phyloP scores from a whole-genome alignment of 1,140 invertebrate genomes.

The Scaptodrosophila lebanonensis region DNA sequence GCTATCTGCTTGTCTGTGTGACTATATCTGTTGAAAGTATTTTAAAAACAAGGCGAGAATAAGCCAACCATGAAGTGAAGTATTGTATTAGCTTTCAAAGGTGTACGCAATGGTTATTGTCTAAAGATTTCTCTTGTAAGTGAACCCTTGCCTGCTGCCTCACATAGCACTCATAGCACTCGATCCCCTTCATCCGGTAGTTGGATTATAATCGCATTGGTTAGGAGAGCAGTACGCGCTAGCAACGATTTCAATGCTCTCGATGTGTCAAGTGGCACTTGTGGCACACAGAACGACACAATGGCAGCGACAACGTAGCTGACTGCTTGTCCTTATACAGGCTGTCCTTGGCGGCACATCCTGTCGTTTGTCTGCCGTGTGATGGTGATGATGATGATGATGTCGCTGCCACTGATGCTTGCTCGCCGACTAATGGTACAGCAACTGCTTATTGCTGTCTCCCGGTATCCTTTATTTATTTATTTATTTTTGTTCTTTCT shows the following conservation, averaged over 20 bases:
- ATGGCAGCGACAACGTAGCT: slow-evolving; percentile 11
- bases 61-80: too few relatives aligned
- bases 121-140: too few relatives aligned
- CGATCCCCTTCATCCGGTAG: neutral
- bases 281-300: slow-evolving; percentile 10
- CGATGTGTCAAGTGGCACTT: slow-evolving; percentile 36
- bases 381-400: too few relatives aligned
- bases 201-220: too few relatives aligned
- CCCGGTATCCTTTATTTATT: slow-evolving; percentile 60
- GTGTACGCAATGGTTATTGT: too few relatives aligned
- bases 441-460: slow-evolving; percentile 10
- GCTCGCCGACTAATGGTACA: too few relatives aligned
- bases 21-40: too few relatives aligned
- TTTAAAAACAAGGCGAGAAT: too few relatives aligned
- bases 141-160: slow-evolving; percentile 3
- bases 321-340: neutral
- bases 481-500: slow-evolving; percentile 54
- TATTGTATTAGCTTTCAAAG: too few relatives aligned
- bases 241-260: too few relatives aligned
- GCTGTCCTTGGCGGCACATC: neutral
- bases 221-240: too few relatives aligned
- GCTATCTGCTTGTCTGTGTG: too few relatives aligned
- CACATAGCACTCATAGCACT: slow-evolving; percentile 5
- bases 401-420: neutral
- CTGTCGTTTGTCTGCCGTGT: slow-evolving; percentile 18